These are phyloP conservation scores for Clarias batrachus DNA, from an alignment of 2,113 vertebrate genomes.

Conservation along the genomic window DNA sequence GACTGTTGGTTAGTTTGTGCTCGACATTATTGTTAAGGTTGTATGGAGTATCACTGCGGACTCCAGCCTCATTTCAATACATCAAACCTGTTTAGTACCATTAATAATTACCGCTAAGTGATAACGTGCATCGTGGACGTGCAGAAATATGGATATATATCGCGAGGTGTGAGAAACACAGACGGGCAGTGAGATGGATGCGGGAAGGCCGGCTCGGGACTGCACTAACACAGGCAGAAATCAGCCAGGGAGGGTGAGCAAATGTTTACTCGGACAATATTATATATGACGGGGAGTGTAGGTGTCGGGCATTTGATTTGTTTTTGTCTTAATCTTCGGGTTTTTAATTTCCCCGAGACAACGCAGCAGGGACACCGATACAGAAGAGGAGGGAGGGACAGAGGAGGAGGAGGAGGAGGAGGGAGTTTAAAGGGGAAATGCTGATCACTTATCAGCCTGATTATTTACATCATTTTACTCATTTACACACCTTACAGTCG, in stretches of 20 bases:
- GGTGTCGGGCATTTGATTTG: neutral
- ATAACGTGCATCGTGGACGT: neutral
- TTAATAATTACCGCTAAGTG: conserved; percentile 57
- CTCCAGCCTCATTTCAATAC: conserved; percentile 56
- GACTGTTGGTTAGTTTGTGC: conserved; percentile 76
- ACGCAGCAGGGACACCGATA: conserved; percentile 65
- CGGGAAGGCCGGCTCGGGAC: conserved; percentile 54
- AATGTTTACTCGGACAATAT: neutral
- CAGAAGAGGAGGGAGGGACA: conserved; percentile 52
- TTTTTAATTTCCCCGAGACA: conserved; percentile 54
- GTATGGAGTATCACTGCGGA: conserved; percentile 78
- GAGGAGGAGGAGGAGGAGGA: conserved; percentile 15
- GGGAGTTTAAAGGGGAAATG: conserved; percentile 67
- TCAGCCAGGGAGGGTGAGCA: conserved; percentile 1
- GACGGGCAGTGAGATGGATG: conserved; percentile 46
- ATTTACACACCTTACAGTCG: no score
- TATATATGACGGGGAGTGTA: conserved; percentile 39
- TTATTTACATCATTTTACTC: neutral
- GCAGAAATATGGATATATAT: conserved; percentile 5
- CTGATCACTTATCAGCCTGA: conserved; percentile 32
- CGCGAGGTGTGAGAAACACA: conserved; percentile 18
- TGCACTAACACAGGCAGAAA: conserved; percentile 22
- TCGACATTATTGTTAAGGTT: conserved; percentile 81
- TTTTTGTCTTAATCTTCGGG: conserved; percentile 19
- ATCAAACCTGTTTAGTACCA: conserved; percentile 48